Evolutionary conservation across 1,140 invertebrate species (phyloP), one percentile per base, ranked within the genome.

Genomic region (Camponotus pennsylvanicus): DNA sequence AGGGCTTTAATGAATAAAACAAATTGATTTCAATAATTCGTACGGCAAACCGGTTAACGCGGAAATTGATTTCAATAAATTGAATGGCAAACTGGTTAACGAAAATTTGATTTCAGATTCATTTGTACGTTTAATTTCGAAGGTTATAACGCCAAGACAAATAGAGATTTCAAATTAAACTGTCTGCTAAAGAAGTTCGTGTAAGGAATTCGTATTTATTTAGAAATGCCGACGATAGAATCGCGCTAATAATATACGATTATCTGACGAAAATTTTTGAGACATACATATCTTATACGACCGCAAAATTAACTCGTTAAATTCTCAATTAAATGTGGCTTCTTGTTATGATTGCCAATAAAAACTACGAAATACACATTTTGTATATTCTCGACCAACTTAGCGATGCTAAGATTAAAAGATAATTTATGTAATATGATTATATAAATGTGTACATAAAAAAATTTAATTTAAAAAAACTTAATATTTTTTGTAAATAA

Each of bases 311-410:
- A 37, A 40, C 32, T 88, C 37, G 37, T 89, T 75, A 89, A 88
- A 85, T 73, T 89, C 37, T 85, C 40, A 75, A 73, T 75, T 89
- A 85, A 85, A 79, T n/a, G 40, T 27, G 37, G 4, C 45, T 49
- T 69, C 27, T 45, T 8, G 45, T 15, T 42, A 40, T 27, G 27
- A 27, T 32, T 57, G 59, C 34, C 18, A 27, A 85, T 89, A 85
- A 88, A 55, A 75, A 78, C 52, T 15, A 1, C 4, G 5, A 32
- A 21, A 75, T 75, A 55, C 11, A 87, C 66, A 73, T 15, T 21
- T 59, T 27, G 32, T 32, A 45, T 13, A 45, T 13, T 7, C 11
- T 18, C 13, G 21, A 18, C 9, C 7, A 49, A 9, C 8, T 66
- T 34, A 45, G n/a, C 5, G 0, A 49, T 4, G 3, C 27, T 3